Percentiles rank a stretch among this genome's conserved stretches.
phyloP scores from a whole-genome alignment of 2,113 vertebrate species.

The Oriolus oriolus region DNA sequence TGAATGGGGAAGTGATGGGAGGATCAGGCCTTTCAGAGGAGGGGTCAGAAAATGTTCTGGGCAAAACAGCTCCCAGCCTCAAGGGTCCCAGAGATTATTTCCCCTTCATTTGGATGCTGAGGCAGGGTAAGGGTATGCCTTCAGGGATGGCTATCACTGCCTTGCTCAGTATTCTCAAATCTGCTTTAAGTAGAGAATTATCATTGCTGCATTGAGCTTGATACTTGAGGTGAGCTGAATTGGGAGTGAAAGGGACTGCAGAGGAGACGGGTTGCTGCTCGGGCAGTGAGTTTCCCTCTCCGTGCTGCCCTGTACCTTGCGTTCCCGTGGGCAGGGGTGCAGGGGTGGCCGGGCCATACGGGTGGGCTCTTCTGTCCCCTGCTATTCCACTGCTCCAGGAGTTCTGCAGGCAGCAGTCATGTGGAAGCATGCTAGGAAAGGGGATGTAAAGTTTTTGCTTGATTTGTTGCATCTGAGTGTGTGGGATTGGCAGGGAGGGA shows the following conservation, averaged over 20 bases:
- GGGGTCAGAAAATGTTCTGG: not conserved
- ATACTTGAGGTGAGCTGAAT: not conserved
- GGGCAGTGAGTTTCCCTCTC: not conserved
- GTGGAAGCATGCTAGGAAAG: not conserved
- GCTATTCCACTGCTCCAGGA: accelerated
- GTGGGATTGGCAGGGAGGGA: not conserved
- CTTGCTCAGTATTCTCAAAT: not conserved
- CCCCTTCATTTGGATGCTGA: not conserved
- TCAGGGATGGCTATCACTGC: not conserved
- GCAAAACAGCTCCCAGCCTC: not conserved
- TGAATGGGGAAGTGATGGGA: not conserved
- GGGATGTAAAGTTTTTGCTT: not conserved
- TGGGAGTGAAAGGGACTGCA: not conserved
- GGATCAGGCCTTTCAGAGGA: not conserved
- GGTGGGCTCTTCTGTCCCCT: not conserved
- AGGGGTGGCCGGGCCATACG: accelerated
- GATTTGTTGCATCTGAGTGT: not conserved
- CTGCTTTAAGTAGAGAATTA: not conserved
- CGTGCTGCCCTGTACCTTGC: not conserved
- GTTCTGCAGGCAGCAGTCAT: not conserved
- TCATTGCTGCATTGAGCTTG: not conserved
- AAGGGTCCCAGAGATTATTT: not conserved
- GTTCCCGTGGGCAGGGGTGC: not conserved
- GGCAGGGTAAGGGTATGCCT: not conserved
- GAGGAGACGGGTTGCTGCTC: not conserved